Conservation (phyloP, 1,140 invertebrate genomes). For the Calliopsis andreniformis region DNA sequence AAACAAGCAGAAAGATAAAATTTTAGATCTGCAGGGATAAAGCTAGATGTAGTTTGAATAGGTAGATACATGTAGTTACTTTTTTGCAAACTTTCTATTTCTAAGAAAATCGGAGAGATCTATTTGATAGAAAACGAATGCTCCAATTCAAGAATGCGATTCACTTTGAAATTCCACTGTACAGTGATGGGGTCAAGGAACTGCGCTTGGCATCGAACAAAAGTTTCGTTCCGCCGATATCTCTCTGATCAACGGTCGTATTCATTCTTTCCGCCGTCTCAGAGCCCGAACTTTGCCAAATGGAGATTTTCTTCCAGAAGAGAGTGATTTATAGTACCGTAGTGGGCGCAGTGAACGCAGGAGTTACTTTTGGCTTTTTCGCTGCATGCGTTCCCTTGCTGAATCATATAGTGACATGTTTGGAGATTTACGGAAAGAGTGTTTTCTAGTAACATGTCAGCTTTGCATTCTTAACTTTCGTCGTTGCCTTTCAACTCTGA, state of each 20-base stretch:
- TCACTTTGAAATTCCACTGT: conserved; percentile 3
- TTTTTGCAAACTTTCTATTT: not conserved
- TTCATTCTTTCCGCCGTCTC: conserved; percentile 22
- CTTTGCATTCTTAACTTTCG: not conserved
- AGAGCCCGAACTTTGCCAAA: conserved; percentile 28
- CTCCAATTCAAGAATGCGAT: not conserved
- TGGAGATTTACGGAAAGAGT: not conserved
- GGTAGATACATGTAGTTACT: too few relatives aligned
- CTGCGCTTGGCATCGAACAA: conserved; percentile 26
- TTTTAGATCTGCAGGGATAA: too few relatives aligned
- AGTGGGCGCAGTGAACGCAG: not conserved
- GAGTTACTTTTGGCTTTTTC: not conserved
- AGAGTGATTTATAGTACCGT: conserved; percentile 33
- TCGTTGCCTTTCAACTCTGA: not conserved
- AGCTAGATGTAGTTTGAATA: too few relatives aligned
- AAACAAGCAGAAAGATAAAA: too few relatives aligned
- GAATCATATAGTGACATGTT: not conserved
- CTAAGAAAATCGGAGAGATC: not conserved
- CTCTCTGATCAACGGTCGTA: conserved; percentile 16
- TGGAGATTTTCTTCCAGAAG: conserved; percentile 23
- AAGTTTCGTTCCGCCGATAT: conserved; percentile 35
- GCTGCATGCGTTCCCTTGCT: not conserved
- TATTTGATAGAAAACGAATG: not conserved
- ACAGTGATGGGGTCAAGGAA: not conserved
- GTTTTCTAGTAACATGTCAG: not conserved